Evolutionary conservation across 2,888 invertebrate species (phyloP).

Genomic region (Drosophila seclusa): DNA sequence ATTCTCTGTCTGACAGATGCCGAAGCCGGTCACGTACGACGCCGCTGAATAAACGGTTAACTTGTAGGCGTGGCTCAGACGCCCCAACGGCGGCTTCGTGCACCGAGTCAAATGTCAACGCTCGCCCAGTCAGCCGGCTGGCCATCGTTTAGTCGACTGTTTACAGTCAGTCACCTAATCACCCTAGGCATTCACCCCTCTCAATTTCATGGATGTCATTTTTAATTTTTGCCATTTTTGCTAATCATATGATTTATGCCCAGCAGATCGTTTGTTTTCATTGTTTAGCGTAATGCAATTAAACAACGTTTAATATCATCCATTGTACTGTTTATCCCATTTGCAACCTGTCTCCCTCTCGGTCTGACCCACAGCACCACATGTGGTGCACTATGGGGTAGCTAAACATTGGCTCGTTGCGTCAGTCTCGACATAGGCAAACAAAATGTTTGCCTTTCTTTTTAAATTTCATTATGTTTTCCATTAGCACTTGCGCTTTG

Average conservation of each 20-base stretch:
- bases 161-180: not conserved
- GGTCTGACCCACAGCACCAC: constrained; percentile 28
- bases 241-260: constrained; percentile 69
- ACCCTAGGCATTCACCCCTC: constrained; percentile 4
- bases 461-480: constrained; percentile 44
- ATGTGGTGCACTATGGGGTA: constrained; percentile 49
- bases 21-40: constrained; percentile 51
- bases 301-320: constrained; percentile 55
- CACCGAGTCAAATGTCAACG: constrained; percentile 74
- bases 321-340: constrained; percentile 44
- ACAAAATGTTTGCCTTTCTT: constrained; percentile 50
- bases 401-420: constrained; percentile 28
- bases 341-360: not conserved
- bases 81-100: constrained; percentile 7
- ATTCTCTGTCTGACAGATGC: constrained; percentile 39
- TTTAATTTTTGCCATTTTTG: constrained; percentile 33
- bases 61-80: constrained; percentile 55
- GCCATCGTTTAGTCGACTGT: not conserved
- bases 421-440: constrained; percentile 14
- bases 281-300: constrained; percentile 63
- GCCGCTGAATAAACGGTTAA: constrained; percentile 29
- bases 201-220: constrained; percentile 30
- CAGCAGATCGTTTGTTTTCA: constrained; percentile 46
- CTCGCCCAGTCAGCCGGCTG: constrained; percentile 51
- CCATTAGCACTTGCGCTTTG: constrained; percentile 49